A percentile compares a stretch with the other conserved stretches of the same genome.
Evolutionary conservation across 2,113 vertebrate genomes (phyloP).

Genomic region (Triplophysa siluroides): DNA sequence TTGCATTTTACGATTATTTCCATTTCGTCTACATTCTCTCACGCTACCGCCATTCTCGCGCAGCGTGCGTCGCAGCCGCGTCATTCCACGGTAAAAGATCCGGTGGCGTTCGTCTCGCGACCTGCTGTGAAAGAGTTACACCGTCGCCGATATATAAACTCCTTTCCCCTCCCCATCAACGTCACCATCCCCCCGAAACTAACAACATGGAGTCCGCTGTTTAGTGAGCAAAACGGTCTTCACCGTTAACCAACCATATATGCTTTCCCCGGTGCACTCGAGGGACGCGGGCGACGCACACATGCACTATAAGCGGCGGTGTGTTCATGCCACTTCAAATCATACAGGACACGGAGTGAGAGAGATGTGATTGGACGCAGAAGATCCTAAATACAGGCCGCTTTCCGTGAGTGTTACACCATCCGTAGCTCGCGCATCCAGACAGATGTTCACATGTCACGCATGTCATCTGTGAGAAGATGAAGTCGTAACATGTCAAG

Average conservation of each 20-base stretch:
- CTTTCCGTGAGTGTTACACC: slow-evolving; percentile 70
- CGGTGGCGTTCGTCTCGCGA: background rate
- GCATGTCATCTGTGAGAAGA: slow-evolving; percentile 22
- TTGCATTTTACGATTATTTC: no score
- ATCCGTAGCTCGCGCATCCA: slow-evolving; percentile 43
- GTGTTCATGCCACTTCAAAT: slow-evolving; percentile 49
- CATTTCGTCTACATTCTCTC: no score
- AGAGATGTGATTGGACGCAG: slow-evolving; percentile 51
- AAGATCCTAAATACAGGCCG: slow-evolving; percentile 63
- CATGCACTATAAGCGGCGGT: slow-evolving; percentile 51
- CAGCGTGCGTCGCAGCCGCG: background rate
- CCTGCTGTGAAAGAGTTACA: slow-evolving; percentile 46
- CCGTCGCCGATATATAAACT: slow-evolving; percentile 42
- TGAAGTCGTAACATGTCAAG: background rate
- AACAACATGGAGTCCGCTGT: slow-evolving; percentile 77
- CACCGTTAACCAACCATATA: slow-evolving; percentile 50
- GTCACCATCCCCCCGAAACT: slow-evolving; percentile 74
- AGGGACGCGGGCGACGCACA: slow-evolving; percentile 47
- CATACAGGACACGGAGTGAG: slow-evolving; percentile 61
- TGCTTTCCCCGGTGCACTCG: slow-evolving; percentile 33
- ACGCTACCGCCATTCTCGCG: no score
- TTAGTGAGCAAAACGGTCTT: slow-evolving; percentile 67
- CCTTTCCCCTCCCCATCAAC: slow-evolving; percentile 67
- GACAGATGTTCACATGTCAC: slow-evolving; percentile 11
- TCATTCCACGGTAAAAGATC: background rate